phyloP scores from a whole-genome alignment of 2,888 invertebrate species.

The Ceratothoa steindachneri region DNA sequence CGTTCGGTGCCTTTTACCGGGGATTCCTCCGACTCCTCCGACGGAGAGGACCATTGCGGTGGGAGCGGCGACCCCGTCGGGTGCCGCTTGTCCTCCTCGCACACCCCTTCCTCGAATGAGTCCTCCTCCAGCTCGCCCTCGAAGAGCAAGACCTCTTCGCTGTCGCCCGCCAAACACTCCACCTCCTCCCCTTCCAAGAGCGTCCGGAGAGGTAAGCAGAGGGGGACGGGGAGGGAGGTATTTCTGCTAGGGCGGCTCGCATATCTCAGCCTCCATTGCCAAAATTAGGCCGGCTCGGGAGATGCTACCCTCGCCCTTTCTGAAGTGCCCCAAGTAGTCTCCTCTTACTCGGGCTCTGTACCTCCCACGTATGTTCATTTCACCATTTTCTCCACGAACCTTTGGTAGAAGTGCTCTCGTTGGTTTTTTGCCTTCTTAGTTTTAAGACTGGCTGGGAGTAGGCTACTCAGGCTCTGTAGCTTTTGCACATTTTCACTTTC shows the following conservation, averaged over 20 bases:
- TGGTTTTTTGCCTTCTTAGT: too few relatives aligned
- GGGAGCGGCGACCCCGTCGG: conserved; percentile 52
- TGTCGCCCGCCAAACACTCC: conserved; percentile 47
- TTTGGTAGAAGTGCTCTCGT: too few relatives aligned
- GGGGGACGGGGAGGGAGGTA: too few relatives aligned
- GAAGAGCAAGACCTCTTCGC: conserved; percentile 46
- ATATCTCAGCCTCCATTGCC: not conserved
- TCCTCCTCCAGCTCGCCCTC: conserved; percentile 47
- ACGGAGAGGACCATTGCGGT: conserved; percentile 62
- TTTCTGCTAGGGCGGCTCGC: not conserved
- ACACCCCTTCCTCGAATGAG: conserved; percentile 45
- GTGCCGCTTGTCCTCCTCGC: conserved; percentile 43
- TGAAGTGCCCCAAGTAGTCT: not conserved
- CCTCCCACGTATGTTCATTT: not conserved
- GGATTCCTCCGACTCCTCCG: conserved; percentile 90
- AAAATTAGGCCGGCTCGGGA: too few relatives aligned
- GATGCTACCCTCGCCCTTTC: too few relatives aligned
- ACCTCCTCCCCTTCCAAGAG: conserved; percentile 50
- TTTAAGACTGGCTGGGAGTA: too few relatives aligned
- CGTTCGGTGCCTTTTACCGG: conserved; percentile 92
- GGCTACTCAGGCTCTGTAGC: too few relatives aligned
- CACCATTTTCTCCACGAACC: too few relatives aligned
- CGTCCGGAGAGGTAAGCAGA: conserved; percentile 50
- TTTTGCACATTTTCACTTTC: too few relatives aligned
- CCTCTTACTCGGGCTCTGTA: not conserved